Conservation (phyloP, 2,113 vertebrate genomes). For the Brachypodius melanocephalos region DNA sequence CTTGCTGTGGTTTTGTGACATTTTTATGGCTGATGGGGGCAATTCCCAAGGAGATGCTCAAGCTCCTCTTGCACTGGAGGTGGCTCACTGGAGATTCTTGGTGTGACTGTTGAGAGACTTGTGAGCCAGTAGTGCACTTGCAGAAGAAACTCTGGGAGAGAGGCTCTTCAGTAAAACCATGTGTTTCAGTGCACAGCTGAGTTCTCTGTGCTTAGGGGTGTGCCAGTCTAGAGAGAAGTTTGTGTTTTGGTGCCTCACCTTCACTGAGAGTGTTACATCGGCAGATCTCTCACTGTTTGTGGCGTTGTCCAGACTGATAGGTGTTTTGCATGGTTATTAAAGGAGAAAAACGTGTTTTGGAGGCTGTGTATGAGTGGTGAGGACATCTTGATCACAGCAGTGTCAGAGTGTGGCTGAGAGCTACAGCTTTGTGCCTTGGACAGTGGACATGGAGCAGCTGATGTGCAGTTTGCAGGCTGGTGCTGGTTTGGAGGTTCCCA, state of each 20-base stretch:
- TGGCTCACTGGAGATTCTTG: not conserved
- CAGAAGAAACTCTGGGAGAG: not conserved
- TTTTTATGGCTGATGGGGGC: not conserved
- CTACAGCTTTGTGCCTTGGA: accelerated
- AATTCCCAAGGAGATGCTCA: not conserved
- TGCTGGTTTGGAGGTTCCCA: not conserved
- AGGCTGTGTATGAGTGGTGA: not conserved
- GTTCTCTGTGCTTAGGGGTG: not conserved
- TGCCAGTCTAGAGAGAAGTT: not conserved
- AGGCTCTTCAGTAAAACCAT: not conserved
- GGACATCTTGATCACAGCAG: accelerated
- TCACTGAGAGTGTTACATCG: accelerated
- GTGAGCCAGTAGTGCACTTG: not conserved
- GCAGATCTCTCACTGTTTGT: not conserved
- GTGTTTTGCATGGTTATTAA: not conserved
- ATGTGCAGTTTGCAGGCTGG: not conserved
- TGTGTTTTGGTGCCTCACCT: not conserved
- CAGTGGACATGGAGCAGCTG: accelerated
- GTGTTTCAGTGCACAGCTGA: not conserved
- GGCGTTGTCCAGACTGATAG: accelerated
- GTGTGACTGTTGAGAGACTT: not conserved
- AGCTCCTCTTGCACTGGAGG: not conserved
- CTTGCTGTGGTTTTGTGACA: not conserved
- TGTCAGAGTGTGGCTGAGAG: accelerated
- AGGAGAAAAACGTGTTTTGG: not conserved